Evolutionary conservation across 2,113 vertebrate species (phyloP), one percentile per base, ranked within the genome.

Genomic region (Pelvicachromis taeniatus): DNA sequence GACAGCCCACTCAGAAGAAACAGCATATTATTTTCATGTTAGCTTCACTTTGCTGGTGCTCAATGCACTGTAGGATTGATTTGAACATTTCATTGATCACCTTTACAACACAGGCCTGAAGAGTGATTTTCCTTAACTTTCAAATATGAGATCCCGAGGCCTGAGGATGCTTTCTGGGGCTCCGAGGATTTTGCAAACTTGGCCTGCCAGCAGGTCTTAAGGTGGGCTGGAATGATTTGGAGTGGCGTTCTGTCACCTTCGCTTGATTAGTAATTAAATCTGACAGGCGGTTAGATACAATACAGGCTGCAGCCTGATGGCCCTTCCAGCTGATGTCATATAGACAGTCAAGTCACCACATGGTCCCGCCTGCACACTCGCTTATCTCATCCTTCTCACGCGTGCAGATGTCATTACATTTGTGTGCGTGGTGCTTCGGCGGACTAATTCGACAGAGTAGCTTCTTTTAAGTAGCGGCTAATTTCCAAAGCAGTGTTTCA

Each of bases 51-150:
- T 6, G 26, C 23, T 35, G 78, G 42, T 14, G 80, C 73, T 35
- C 19, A 56, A 8, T 11, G 53, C 38, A 12, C 11, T 10, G 12
- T 4, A 29, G 14, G 19, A 85, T 86, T 81, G 85, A 90, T 89
- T 92, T 84, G 2, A 90, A 78, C 65, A 55, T 83, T 84, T 70
- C 45, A 85, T 77, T 59, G 82, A 89, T 87, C 19, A 63, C 11
- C 21, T 78, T 40, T 78, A 87, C n/a, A 13, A 45, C 70, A 79
- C 54, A 45, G 29, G 38, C 4, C 38, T 23, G 38, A 79, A 17
- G 3, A 77, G 26, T 55, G 29, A 42, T 58, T 78, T 77, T n/a
- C 73, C 10, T 80, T 45, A 31, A 42, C 40, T 55, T 33, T 52
- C 45, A 52, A 6, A 9, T 21, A 14, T 75, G 77, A 68, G 55